Evolutionary conservation across 2,888 invertebrate genomes (phyloP), one percentile per base, ranked within the genome.

Genomic region (Clivina fossor): DNA sequence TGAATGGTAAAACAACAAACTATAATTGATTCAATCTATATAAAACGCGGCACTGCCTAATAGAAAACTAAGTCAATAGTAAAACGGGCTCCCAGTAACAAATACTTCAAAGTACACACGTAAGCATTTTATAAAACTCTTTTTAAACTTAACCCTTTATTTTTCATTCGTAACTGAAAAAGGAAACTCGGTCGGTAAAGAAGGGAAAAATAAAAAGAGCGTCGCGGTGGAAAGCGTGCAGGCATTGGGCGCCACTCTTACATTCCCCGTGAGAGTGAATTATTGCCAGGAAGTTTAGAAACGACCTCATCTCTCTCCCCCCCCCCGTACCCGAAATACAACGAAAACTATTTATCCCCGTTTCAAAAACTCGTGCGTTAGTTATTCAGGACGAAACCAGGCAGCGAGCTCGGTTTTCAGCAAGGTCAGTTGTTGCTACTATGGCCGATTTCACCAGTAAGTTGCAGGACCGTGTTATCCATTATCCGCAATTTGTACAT

Each of bases 291-390:
- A 35, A 53, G 33, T 32, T 53, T 53, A 13, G 24, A 16, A 24
- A 18, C 35, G 40, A 30, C 28, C 40, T 50, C 43, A 43, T 43
- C 18, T 4, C 8, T 26, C 8, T 5, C 26, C 26, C 26, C 8
- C 8, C n/a, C n/a, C n/a, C n/a, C n/a, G n/a, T n/a, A n/a, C n/a
- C 40, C 43, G 43, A 24, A 26, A 7, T 8, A 26, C 22, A 20
- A 20, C 16, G 26, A 43, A 43, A 26, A 51, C 51, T 51, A 51
- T 51, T 51, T 51, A 51, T 51, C 51, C n/a, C 43, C 43, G 43
- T 51, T 51, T 51, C 19, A 35, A 48, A 24, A 37, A 35, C 48
- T 16, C 33, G n/a, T n/a, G 51, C 8, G 41, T 43, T 51, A 33
- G 43, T 33, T 51, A 43, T 32, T 43, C 43, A 26, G 20, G 43